Conservation (phyloP, 2,888 invertebrate genomes). For the Torymus texanus region DNA sequence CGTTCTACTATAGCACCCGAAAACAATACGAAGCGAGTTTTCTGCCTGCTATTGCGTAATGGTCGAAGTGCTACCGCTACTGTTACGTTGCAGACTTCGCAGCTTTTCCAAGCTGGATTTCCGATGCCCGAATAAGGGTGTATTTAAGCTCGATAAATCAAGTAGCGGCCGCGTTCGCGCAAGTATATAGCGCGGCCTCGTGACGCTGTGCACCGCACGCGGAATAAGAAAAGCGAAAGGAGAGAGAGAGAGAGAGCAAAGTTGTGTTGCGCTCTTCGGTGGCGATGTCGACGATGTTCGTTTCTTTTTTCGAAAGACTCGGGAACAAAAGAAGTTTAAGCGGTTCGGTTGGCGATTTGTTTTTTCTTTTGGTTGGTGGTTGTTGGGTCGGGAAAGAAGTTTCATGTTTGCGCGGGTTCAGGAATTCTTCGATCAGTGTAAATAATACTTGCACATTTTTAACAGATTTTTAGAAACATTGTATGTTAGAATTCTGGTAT, state of each 20-base stretch:
- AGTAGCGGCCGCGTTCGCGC: constrained; percentile 12
- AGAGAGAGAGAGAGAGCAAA: neutral
- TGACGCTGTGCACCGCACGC: constrained; percentile 3
- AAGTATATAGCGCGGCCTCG: neutral
- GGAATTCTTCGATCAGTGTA: too few relatives aligned
- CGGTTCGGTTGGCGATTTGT: neutral
- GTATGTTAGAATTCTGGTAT: too few relatives aligned
- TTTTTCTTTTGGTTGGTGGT: too few relatives aligned
- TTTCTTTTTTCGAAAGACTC: neutral
- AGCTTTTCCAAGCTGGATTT: constrained; percentile 24
- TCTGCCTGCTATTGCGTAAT: constrained; percentile 32
- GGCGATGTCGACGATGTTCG: neutral
- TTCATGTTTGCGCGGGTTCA: too few relatives aligned
- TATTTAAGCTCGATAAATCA: constrained; percentile 60
- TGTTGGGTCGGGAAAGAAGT: too few relatives aligned
- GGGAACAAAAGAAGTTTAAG: constrained; percentile 17
- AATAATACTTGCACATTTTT: too few relatives aligned
- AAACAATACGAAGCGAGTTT: constrained; percentile 69
- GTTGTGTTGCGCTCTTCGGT: neutral
- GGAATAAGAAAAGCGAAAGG: constrained; percentile 26
- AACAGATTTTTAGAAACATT: too few relatives aligned
- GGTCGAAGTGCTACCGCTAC: neutral
- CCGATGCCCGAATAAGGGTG: constrained; percentile 40
- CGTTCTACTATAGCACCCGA: constrained; percentile 56
- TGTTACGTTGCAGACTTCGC: too few relatives aligned